Evolutionary conservation across 1,140 invertebrate genomes (phyloP).

Genomic region (Formica exsecta): DNA sequence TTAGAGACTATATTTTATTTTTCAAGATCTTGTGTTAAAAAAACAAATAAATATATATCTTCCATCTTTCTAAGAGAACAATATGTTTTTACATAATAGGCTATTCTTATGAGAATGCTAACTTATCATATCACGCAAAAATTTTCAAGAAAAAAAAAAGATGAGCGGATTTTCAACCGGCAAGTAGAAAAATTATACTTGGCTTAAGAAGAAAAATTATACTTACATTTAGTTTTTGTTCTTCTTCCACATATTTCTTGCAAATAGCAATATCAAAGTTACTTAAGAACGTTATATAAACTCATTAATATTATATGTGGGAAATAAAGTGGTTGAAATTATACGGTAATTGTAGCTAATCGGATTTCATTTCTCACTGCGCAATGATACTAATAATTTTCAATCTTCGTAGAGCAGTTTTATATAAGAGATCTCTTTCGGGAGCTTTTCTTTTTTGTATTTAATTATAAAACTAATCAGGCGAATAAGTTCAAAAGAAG

Average conservation of each 20-base stretch:
- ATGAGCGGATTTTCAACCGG: background rate
- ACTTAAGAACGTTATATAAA: background rate
- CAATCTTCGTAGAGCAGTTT: background rate
- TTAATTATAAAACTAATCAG: conserved; percentile 18
- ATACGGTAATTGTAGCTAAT: background rate
- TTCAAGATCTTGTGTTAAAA: background rate
- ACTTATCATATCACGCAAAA: background rate
- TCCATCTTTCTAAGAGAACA: background rate
- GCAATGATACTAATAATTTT: background rate
- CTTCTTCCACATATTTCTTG: background rate
- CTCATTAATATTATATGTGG: background rate
- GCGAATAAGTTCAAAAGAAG: background rate
- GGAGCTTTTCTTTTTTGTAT: background rate
- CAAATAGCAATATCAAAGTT: background rate
- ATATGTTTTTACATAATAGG: background rate
- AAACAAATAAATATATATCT: background rate
- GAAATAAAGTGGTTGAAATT: background rate
- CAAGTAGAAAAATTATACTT: background rate
- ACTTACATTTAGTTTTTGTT: background rate
- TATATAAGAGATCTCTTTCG: background rate
- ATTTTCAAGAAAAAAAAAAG: background rate
- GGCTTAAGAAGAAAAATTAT: background rate
- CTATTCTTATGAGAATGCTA: background rate
- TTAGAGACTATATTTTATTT: background rate
- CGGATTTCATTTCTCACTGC: background rate